These are phyloP conservation scores for Spicauda simplicius DNA, from an alignment of 2,888 invertebrate genomes.

Conservation along the genomic window DNA sequence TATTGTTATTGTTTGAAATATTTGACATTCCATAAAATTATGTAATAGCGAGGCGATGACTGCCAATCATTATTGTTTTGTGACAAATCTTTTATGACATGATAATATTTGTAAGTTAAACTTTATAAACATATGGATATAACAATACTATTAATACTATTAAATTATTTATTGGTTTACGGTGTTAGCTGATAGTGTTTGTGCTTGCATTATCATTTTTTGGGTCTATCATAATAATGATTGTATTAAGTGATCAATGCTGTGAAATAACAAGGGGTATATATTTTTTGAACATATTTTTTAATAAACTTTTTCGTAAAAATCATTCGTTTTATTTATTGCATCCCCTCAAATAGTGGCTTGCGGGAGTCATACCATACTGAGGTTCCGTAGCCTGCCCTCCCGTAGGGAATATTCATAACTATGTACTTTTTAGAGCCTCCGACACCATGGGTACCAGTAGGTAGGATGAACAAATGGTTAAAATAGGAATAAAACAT, in stretches of 20 bases:
- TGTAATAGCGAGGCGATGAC: neutral
- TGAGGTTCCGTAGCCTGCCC: no score
- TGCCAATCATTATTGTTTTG: no score
- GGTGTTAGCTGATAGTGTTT: neutral
- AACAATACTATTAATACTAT: neutral
- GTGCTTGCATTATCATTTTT: neutral
- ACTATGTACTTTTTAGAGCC: no score
- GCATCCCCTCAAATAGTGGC: no score
- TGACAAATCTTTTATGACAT: no score
- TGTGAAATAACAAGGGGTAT: constrained; percentile 13
- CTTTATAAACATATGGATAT: no score
- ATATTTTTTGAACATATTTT: constrained; percentile 4
- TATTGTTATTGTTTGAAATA: neutral
- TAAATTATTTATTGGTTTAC: neutral
- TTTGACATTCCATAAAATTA: neutral
- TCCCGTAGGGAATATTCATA: no score
- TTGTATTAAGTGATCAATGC: neutral
- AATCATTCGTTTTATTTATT: constrained; percentile 3
- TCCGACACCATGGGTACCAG: no score
- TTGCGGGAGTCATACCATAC: no score
- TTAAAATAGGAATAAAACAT: no score
- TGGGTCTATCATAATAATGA: neutral
- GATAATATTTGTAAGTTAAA: no score
- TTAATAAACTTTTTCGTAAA: constrained; percentile 5
- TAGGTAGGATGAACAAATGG: no score